phyloP scores from a whole-genome alignment of 2,113 vertebrate genomes.

The Himantopus leucocephalus region DNA sequence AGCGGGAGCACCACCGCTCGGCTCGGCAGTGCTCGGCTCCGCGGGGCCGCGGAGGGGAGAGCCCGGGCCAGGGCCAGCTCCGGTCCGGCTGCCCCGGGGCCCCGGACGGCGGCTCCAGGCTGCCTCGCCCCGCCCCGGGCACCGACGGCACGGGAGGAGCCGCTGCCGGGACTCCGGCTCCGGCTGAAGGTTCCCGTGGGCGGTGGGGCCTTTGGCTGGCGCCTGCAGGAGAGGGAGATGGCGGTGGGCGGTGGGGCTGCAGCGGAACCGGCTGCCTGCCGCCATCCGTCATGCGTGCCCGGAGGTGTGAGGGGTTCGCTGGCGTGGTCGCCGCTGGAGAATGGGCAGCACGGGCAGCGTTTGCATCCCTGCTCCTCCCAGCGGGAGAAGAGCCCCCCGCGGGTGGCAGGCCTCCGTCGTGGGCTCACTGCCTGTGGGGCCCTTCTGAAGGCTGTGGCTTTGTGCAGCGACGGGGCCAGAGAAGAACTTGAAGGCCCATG shows the following conservation, averaged over 20 bases:
- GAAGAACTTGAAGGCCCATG: rapidly evolving
- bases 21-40: background rate
- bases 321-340: background rate
- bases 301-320: too few relatives aligned
- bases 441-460: background rate
- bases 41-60: too few relatives aligned
- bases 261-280: background rate
- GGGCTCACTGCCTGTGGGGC: background rate
- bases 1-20: background rate
- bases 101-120: background rate
- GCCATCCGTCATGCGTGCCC: background rate
- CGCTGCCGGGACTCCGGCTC: background rate
- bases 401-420: background rate
- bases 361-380: background rate
- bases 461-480: background rate
- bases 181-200: background rate
- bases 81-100: too few relatives aligned
- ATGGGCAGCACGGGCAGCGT: background rate
- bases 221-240: background rate
- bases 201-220: background rate
- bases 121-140: background rate
- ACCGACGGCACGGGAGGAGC: background rate
- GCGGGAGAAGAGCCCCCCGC: background rate
- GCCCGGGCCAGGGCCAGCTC: background rate
- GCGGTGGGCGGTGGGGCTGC: too few relatives aligned